Evolutionary conservation across 1,140 invertebrate species (phyloP).

Genomic region (Macrosteles quadrilineatus): DNA sequence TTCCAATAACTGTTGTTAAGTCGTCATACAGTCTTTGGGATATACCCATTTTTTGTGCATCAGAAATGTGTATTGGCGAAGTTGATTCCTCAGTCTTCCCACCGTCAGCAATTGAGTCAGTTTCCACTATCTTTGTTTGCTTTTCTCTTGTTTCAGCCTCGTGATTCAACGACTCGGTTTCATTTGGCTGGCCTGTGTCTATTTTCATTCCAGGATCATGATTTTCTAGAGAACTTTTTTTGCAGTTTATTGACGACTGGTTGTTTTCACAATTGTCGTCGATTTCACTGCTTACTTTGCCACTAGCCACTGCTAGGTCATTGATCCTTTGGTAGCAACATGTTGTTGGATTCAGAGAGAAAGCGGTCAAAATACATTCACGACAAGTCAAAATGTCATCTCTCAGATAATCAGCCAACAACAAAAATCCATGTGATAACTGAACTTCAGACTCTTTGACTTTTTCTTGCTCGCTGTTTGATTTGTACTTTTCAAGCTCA

Average conservation of each 20-base stretch:
- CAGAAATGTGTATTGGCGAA: constrained; percentile 53
- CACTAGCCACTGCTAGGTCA: constrained; percentile 41
- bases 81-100: constrained; percentile 47
- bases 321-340: constrained; percentile 55
- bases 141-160: background rate
- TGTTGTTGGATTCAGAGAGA: constrained; percentile 62
- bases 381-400: constrained; percentile 58
- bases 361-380: constrained; percentile 66
- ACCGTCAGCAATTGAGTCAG: constrained; percentile 34
- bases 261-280: constrained; percentile 9
- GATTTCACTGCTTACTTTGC: background rate
- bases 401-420: constrained; percentile 56
- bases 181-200: background rate
- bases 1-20: constrained; percentile 60
- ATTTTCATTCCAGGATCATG: constrained; percentile 6
- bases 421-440: constrained; percentile 59
- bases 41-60: constrained; percentile 57
- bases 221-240: background rate
- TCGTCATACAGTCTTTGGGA: constrained; percentile 62
- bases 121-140: constrained; percentile 46
- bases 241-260: constrained; percentile 8
- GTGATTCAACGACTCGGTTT: background rate
- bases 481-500: constrained; percentile 67
- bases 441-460: constrained; percentile 55
- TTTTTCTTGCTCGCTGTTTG: constrained; percentile 55